phyloP scores from a whole-genome alignment of 2,797 vertebrate genomes.

The Liasis olivaceus region DNA sequence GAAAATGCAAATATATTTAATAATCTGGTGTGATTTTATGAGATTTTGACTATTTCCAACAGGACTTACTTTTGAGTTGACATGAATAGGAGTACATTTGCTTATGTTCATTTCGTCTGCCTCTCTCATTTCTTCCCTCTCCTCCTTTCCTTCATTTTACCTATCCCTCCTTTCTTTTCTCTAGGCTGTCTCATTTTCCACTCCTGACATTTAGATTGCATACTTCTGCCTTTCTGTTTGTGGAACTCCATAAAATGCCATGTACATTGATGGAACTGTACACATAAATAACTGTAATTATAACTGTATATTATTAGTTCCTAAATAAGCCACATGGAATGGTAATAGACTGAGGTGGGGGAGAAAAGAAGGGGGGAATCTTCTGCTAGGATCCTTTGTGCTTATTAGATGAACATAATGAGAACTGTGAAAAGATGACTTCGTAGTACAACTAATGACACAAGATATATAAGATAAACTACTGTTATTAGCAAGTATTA shows the following conservation, averaged over 20 bases:
- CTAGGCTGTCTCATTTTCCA: background rate
- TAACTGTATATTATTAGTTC: background rate
- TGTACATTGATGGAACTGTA: background rate
- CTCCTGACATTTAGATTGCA: background rate
- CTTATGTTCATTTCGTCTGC: background rate
- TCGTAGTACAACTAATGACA: background rate
- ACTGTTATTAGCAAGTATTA: conserved; percentile 30
- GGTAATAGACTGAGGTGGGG: background rate
- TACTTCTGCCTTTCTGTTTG: background rate
- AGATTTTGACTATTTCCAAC: background rate
- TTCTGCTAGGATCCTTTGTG: conserved; percentile 21
- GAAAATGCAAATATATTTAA: too few species aligned
- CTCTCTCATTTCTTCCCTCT: background rate
- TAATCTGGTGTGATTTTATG: too few species aligned
- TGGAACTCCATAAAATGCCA: background rate
- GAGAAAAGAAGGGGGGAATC: background rate
- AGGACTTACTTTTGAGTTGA: background rate
- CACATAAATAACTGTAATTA: background rate
- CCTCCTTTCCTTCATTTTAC: background rate
- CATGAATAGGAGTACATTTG: background rate
- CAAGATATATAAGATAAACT: conserved; percentile 33
- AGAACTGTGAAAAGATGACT: conserved; percentile 32
- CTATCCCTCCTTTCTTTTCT: background rate
- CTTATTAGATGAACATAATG: conserved; percentile 36
- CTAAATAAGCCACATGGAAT: background rate